Percentiles rank a stretch among this genome's conserved stretches.
phyloP scores from a whole-genome alignment of 2,888 invertebrate species.

The Eupelmus urozonus region DNA sequence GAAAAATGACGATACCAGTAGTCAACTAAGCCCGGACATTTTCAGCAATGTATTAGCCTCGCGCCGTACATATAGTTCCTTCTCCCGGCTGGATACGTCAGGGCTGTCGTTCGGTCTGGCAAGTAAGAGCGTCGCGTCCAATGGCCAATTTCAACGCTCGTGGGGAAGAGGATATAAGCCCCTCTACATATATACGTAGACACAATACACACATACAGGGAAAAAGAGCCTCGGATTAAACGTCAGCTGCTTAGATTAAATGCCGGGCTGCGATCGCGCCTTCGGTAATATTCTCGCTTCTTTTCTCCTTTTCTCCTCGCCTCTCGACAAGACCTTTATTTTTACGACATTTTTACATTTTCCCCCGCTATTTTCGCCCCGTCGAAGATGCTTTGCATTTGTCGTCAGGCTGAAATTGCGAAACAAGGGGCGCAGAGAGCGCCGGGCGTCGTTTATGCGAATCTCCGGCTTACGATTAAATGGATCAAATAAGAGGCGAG shows the following conservation, averaged over 20 bases:
- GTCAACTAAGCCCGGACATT: neutral
- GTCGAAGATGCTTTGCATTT: too few relatives aligned
- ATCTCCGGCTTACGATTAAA: too few relatives aligned
- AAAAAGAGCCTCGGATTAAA: conserved; percentile 39
- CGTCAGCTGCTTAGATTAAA: conserved; percentile 47
- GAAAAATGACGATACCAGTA: too few relatives aligned
- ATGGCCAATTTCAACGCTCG: conserved; percentile 17
- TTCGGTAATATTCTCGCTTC: conserved; percentile 27
- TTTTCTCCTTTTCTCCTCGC: neutral
- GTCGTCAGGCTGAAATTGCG: too few relatives aligned
- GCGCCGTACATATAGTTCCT: too few relatives aligned
- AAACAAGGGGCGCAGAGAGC: too few relatives aligned
- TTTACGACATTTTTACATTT: neutral
- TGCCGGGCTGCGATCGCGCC: conserved; percentile 29
- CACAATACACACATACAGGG: conserved; percentile 11
- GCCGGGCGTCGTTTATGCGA: too few relatives aligned
- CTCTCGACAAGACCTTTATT: neutral
- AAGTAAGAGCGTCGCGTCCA: conserved; percentile 12
- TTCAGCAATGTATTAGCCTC: neutral
- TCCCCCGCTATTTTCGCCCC: neutral
- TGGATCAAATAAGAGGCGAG: too few relatives aligned
- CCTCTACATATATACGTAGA: neutral
- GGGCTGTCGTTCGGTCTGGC: neutral
- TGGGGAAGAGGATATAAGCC: neutral
- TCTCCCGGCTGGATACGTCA: neutral